phyloP scores from a whole-genome alignment of 2,113 vertebrate species.

The Eurystomus gularis region DNA sequence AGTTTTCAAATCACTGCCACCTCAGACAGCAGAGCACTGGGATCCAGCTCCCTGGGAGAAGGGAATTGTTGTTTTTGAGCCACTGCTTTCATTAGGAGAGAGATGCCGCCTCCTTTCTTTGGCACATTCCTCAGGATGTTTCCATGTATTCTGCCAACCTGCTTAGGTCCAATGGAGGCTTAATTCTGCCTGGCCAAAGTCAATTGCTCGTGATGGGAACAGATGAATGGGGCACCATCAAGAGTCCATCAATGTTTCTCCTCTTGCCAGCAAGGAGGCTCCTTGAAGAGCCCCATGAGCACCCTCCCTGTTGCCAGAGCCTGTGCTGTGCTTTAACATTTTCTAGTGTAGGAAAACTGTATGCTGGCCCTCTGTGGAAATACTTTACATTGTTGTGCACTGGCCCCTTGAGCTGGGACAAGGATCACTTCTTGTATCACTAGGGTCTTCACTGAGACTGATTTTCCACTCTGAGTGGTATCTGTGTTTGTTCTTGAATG shows the following conservation, averaged over 20 bases:
- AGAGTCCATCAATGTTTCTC: not conserved
- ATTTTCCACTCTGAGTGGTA: not conserved
- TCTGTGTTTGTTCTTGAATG: not conserved
- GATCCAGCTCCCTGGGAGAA: conserved; percentile 4
- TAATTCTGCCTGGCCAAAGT: not conserved
- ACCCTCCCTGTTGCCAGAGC: not conserved
- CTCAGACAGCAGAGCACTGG: not conserved
- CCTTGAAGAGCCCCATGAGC: not conserved
- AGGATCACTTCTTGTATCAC: rapidly evolving
- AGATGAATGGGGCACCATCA: not conserved
- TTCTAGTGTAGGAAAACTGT: not conserved
- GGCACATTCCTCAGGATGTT: not conserved
- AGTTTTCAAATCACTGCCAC: conserved; percentile 5
- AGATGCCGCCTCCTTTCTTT: not conserved
- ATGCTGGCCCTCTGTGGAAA: not conserved
- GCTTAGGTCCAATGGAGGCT: not conserved
- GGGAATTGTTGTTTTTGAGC: not conserved
- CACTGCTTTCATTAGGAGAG: conserved; percentile 7
- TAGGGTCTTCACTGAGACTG: not conserved
- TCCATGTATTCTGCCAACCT: conserved; percentile 1
- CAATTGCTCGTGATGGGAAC: not conserved
- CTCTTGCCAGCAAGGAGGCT: not conserved
- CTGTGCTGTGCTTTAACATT: not conserved
- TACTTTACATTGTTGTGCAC: not conserved
- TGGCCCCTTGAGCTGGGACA: not conserved